A percentile compares a stretch with the other conserved stretches of the same genome.
Evolutionary conservation across 2,113 vertebrate genomes (phyloP).

Genomic region (Phaetusa simplex): DNA sequence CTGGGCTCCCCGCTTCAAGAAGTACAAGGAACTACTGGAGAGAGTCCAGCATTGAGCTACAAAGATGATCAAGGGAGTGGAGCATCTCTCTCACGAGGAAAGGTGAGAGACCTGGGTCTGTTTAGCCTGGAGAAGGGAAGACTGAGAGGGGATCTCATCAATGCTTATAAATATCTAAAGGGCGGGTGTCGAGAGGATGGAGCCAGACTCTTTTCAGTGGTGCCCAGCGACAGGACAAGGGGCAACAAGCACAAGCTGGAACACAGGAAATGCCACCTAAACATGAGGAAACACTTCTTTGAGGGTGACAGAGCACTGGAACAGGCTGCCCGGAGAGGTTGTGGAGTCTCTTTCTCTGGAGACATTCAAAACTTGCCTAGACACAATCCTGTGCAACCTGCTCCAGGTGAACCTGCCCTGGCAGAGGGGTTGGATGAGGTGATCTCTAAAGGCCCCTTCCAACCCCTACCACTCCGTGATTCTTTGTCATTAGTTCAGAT

Average conservation of each 20-base stretch:
- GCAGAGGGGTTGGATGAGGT: not conserved
- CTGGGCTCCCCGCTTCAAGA: too few species aligned
- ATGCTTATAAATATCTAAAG: not conserved
- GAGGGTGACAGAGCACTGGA: not conserved
- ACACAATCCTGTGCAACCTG: not conserved
- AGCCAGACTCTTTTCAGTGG: not conserved
- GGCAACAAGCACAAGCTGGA: not conserved
- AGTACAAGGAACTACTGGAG: not conserved
- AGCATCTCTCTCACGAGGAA: not conserved
- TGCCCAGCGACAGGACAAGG: not conserved
- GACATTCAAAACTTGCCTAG: not conserved
- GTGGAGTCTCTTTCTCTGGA: not conserved
- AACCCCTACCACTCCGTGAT: not conserved
- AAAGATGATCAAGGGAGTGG: not conserved
- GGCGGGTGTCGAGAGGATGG: not conserved
- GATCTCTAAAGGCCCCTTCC: not conserved
- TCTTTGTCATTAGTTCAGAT: not conserved
- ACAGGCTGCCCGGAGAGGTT: not conserved
- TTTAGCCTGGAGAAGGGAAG: not conserved
- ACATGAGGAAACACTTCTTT: not conserved
- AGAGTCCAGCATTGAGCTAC: not conserved
- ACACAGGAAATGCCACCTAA: not conserved
- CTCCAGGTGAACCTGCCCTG: not conserved
- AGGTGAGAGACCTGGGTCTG: not conserved
- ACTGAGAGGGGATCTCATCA: not conserved